Percentiles rank a stretch among this genome's conserved stretches.
phyloP scores from a whole-genome alignment of 2,113 vertebrate genomes.

The Glaucidium brasilianum region DNA sequence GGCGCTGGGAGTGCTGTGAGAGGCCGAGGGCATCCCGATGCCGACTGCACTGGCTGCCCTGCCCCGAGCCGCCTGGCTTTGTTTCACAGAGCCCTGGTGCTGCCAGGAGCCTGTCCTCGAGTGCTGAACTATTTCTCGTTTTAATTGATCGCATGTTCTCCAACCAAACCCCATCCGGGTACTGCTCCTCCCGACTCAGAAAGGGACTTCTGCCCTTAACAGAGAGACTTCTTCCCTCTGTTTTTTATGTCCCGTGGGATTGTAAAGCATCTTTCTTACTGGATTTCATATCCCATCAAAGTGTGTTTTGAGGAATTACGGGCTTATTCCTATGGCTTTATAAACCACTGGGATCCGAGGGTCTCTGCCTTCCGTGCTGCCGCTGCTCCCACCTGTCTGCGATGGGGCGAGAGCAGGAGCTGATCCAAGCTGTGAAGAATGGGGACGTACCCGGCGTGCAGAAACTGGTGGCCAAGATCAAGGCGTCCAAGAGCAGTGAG shows the following conservation, averaged over 20 bases:
- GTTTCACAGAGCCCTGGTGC: not conserved
- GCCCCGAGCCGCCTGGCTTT: not conserved
- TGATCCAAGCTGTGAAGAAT: constrained; percentile 79
- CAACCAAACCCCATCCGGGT: not conserved
- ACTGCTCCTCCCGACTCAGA: not conserved
- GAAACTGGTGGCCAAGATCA: constrained; percentile 80
- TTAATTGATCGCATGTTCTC: constrained; percentile 21
- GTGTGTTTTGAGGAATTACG: not conserved
- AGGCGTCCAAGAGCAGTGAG: constrained; percentile 80
- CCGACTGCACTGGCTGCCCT: not conserved
- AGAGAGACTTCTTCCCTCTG: not conserved
- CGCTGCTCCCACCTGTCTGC: not conserved
- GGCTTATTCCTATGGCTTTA: constrained; percentile 33
- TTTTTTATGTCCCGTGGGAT: constrained; percentile 44
- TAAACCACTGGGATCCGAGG: not conserved
- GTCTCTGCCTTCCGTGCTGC: not conserved
- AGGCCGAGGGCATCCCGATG: not conserved
- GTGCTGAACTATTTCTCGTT: not conserved
- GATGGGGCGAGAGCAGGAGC: constrained; percentile 80
- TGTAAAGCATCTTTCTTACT: not conserved
- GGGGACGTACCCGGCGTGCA: constrained; percentile 75
- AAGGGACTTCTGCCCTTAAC: not conserved
- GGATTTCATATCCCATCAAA: not conserved
- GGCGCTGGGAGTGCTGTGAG: not conserved
- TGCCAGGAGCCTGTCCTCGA: not conserved